Base-by-base conservation (phyloP, 2,113 vertebrate genomes). In the Riparia riparia region DNA sequence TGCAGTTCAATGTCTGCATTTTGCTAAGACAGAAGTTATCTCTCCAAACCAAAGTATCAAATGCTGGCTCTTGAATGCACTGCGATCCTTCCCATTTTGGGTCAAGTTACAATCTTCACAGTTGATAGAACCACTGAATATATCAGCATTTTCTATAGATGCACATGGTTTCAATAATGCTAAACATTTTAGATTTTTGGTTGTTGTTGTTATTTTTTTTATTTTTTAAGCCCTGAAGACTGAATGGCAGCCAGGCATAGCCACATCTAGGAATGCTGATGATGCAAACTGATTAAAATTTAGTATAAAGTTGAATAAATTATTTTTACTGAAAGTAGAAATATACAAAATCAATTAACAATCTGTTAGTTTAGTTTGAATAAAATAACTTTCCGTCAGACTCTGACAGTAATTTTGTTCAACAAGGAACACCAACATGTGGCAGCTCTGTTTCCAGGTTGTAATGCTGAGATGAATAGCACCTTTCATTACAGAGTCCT, bases 171-270 rank as follows among this genome's bases (percentile, higher is more conserved):
- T 97, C 95, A 97, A 97, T 98, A 96, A 97, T 90, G 83, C 11
- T 96, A 86, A 96, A 89, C 65, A 92, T 97, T 93, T 97, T 96
- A 96, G 87, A 96, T 77, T 96, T 58, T 49, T 86, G 57, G 86
- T n/a, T 56, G 11, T 92, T 49, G 19, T 92, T 17, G 0, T 39
- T 79, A 2, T n/a, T n/a, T n/a, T 14, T 24, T 77, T 17, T 0
- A 49, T 17, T 49, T 86, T 96, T 95, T 86, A 95, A 95, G 73
- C 72, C 89, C 83, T 82, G 92, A 97, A 98, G 97, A 97, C 97
- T 98, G 97, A 98, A 98, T 90, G 98, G 97, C 98, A 98, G 98
- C 98, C 98, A 98, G 97, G 60, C 71, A 80, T 6, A 97, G 89
- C 97, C 97, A 95, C 94, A 96, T 98, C 89, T 96, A 97, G 95